These are phyloP conservation scores for Salarias fasciatus DNA, from an alignment of 2,797 vertebrate genomes.

Conservation along the genomic window DNA sequence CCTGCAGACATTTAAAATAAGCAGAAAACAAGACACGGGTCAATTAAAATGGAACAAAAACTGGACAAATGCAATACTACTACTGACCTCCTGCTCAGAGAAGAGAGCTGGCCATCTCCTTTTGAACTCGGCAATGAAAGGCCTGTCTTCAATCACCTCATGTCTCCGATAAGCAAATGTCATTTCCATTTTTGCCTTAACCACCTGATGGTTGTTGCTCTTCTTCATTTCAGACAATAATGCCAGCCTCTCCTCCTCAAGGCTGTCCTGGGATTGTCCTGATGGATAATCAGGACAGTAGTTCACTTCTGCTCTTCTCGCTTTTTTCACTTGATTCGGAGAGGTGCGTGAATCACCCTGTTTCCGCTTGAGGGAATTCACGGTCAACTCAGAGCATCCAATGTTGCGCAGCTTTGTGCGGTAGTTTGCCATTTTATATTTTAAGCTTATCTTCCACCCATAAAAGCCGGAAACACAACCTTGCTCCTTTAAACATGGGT, in stretches of 20 bases:
- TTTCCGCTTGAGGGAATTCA: constrained; percentile 13
- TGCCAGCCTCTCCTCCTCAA: not conserved
- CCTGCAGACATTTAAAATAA: no score
- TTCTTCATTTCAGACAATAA: not conserved
- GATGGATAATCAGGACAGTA: constrained; percentile 2
- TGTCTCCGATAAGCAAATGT: constrained; percentile 1
- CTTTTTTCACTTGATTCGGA: constrained; percentile 18
- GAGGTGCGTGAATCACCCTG: not conserved
- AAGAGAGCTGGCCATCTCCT: not conserved
- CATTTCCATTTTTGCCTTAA: constrained; percentile 3
- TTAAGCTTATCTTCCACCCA: constrained; percentile 18
- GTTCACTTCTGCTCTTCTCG: no score
- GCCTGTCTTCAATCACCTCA: constrained; percentile 7
- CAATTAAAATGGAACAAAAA: no score
- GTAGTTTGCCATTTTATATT: constrained; percentile 24
- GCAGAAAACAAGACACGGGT: no score
- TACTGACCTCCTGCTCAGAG: no score
- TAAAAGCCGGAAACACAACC: constrained; percentile 17
- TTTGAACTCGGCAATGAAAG: constrained; percentile 2
- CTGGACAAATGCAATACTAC: no score
- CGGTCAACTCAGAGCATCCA: constrained; percentile 2
- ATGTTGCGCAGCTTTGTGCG: not conserved
- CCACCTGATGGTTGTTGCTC: not conserved
- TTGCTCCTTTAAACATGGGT: constrained; percentile 13
- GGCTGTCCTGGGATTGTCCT: not conserved